These are phyloP conservation scores for Ptiloglossa arizonensis DNA, from an alignment of 1,140 invertebrate genomes.

Conservation along the genomic window DNA sequence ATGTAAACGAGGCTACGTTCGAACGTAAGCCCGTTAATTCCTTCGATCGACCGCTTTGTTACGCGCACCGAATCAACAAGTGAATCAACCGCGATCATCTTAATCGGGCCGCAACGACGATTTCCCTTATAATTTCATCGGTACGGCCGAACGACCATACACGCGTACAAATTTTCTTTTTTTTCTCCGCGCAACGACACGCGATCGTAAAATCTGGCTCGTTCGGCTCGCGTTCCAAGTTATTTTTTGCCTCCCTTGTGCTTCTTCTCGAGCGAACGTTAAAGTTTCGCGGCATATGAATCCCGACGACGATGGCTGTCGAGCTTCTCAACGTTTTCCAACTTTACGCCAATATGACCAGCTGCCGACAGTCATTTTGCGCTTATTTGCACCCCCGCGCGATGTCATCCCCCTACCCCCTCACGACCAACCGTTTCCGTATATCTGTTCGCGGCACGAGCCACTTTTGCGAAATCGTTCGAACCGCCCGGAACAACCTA, in stretches of 20 bases:
- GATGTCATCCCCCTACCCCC: slow-evolving; percentile 32
- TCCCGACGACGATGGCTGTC: slow-evolving; percentile 55
- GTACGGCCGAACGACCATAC: too few relatives aligned
- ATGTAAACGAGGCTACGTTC: neutral
- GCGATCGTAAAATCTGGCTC: slow-evolving; percentile 43
- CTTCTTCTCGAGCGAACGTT: too few relatives aligned
- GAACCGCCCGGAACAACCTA: neutral
- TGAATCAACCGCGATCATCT: neutral
- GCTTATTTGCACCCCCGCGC: slow-evolving; percentile 68
- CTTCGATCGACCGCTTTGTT: neutral
- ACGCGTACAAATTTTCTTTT: too few relatives aligned
- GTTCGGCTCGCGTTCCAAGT: slow-evolving; percentile 26
- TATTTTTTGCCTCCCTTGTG: slow-evolving; percentile 31
- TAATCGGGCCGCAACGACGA: neutral
- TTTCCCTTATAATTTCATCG: slow-evolving; percentile 12
- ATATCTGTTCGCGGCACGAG: neutral
- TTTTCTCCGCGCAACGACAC: neutral
- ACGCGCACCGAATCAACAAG: slow-evolving; percentile 27
- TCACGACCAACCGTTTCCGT: neutral
- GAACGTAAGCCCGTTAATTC: neutral
- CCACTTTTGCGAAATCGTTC: neutral
- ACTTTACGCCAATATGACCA: slow-evolving; percentile 71
- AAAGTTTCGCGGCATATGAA: slow-evolving; percentile 50
- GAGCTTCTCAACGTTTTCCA: slow-evolving; percentile 66
- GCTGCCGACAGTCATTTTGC: slow-evolving; percentile 68